Evolutionary conservation across 2,113 vertebrate species (phyloP).

Genomic region (Thalassoma bifasciatum): DNA sequence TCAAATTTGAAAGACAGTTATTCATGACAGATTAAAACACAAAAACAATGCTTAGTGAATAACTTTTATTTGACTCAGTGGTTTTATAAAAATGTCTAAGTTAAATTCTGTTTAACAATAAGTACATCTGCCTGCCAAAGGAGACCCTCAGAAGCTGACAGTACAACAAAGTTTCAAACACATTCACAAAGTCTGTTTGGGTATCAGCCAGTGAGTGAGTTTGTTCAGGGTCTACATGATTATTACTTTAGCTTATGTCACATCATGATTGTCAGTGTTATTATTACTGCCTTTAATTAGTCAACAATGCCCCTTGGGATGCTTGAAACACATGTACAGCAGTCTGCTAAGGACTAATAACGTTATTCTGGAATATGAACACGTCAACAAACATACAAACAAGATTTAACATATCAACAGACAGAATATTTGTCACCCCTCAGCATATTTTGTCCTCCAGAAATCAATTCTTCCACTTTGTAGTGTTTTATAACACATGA

Average conservation of each 20-base stretch:
- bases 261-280: slow-evolving; percentile 35
- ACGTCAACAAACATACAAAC: slow-evolving; percentile 8
- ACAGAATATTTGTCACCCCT: slow-evolving; percentile 12
- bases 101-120: background rate
- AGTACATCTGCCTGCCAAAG: background rate
- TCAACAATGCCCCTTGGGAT: background rate
- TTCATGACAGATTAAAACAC: too few species aligned
- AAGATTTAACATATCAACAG: background rate
- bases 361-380: slow-evolving; percentile 3
- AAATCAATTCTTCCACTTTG: background rate
- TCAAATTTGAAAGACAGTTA: too few species aligned
- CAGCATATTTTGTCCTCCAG: background rate
- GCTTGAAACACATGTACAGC: slow-evolving; percentile 11
- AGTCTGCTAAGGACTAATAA: slow-evolving; percentile 25
- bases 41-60: background rate
- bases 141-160: background rate
- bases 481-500: background rate
- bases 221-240: background rate
- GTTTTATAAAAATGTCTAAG: background rate
- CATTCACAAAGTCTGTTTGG: background rate
- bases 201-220: background rate
- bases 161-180: slow-evolving; percentile 5
- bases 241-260: background rate
- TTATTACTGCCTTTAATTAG: background rate
- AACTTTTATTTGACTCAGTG: rapidly evolving